Evolutionary conservation across 2,888 invertebrate genomes (phyloP).

Genomic region (Eupithecia subumbrata): DNA sequence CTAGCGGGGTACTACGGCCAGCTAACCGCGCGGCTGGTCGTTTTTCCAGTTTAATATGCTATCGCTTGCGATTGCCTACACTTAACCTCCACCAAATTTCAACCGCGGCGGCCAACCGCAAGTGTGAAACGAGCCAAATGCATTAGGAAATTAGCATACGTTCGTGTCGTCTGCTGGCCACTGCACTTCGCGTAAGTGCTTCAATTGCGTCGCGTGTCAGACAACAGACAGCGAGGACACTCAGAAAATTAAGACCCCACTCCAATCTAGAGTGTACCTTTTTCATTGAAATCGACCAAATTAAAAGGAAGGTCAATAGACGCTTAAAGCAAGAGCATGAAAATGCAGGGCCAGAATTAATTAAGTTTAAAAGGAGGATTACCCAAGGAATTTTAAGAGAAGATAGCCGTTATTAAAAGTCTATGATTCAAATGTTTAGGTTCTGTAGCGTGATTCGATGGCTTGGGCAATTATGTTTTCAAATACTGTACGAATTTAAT

Average conservation of each 20-base stretch:
- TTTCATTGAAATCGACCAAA: not conserved
- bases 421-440: not conserved
- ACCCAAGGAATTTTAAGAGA: not conserved
- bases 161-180: not conserved
- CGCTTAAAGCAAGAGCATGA: not conserved
- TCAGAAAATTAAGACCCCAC: not conserved
- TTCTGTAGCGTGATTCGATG: not conserved
- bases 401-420: not conserved
- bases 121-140: not conserved
- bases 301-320: not conserved
- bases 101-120: too few relatives aligned
- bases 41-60: too few relatives aligned
- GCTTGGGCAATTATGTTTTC: not conserved
- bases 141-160: not conserved
- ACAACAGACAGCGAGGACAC: not conserved
- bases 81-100: too few relatives aligned
- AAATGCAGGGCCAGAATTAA: not conserved
- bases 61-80: too few relatives aligned
- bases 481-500: not conserved
- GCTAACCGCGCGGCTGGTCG: too few relatives aligned
- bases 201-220: not conserved
- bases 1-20: too few relatives aligned
- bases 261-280: not conserved
- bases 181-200: not conserved
- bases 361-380: not conserved